These are phyloP conservation scores for Ictalurus furcatus DNA, from an alignment of 2,113 vertebrate species.

Conservation along the genomic window DNA sequence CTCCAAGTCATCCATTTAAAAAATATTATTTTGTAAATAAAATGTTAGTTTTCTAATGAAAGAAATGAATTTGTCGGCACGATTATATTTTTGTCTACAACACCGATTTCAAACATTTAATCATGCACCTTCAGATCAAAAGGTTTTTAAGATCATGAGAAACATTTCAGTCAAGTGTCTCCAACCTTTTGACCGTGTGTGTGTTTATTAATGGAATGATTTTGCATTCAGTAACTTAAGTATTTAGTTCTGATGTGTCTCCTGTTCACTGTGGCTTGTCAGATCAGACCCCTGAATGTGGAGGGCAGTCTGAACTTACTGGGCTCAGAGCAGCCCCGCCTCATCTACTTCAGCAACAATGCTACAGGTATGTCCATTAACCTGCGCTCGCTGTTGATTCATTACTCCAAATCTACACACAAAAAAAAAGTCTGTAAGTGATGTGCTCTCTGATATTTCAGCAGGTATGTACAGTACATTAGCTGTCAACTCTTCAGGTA, in stretches of 20 bases:
- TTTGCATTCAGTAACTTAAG: not conserved
- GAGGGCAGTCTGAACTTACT: conserved; percentile 91
- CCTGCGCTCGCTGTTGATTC: not conserved
- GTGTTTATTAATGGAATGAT: not conserved
- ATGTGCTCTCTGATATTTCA: not conserved
- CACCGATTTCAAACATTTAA: too few relatives aligned
- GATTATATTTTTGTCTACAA: too few relatives aligned
- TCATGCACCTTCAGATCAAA: too few relatives aligned
- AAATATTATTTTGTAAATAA: too few relatives aligned
- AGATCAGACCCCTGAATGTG: conserved; percentile 90
- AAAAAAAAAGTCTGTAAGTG: not conserved
- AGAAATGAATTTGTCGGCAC: too few relatives aligned
- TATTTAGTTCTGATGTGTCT: not conserved
- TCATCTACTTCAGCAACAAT: conserved; percentile 90
- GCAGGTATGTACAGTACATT: not conserved
- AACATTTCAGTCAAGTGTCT: too few relatives aligned
- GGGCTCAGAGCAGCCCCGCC: conserved; percentile 83
- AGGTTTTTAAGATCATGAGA: too few relatives aligned
- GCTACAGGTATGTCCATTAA: conserved; percentile 74
- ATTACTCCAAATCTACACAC: not conserved
- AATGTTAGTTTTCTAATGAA: too few relatives aligned
- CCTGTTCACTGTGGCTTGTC: conserved; percentile 33
- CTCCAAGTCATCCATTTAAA: too few relatives aligned
- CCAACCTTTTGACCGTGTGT: too few relatives aligned
- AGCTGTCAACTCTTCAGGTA: not conserved